A percentile compares a stretch with the other conserved stretches of the same genome.
Evolutionary conservation across 2,797 vertebrate species (phyloP).

Genomic region (Phoxinus dragarum): DNA sequence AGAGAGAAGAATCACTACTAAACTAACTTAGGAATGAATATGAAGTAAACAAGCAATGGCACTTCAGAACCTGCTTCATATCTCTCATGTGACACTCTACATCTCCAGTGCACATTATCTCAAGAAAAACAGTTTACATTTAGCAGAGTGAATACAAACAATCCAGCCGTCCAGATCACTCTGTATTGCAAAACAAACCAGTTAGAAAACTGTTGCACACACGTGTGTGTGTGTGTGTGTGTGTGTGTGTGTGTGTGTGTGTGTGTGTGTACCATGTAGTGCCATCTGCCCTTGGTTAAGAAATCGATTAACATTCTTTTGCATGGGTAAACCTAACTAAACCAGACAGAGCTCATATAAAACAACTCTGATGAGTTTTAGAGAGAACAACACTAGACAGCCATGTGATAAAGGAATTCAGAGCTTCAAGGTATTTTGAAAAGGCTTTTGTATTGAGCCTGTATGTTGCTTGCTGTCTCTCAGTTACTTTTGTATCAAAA

Average conservation of each 20-base stretch:
- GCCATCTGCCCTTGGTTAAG: conserved; percentile 48
- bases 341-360: background rate
- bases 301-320: conserved; percentile 33
- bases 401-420: conserved; percentile 34
- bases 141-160: background rate
- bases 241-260: background rate
- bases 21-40: background rate
- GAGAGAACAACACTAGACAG: background rate
- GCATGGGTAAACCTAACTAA: background rate
- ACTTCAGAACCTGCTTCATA: conserved; percentile 6
- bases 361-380: conserved; percentile 9
- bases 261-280: conserved; percentile 18
- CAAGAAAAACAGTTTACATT: background rate
- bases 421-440: background rate
- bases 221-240: background rate
- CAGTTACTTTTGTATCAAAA: background rate
- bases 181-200: conserved; percentile 29
- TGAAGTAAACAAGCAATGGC: background rate
- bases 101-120: background rate
- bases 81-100: background rate
- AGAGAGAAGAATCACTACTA: background rate
- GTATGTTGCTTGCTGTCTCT: background rate
- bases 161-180: background rate
- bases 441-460: conserved; percentile 18
- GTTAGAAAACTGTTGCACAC: background rate